Evolutionary conservation across 2,888 invertebrate species (phyloP), one percentile per base, ranked within the genome.

Genomic region (Polymixis flavicincta): DNA sequence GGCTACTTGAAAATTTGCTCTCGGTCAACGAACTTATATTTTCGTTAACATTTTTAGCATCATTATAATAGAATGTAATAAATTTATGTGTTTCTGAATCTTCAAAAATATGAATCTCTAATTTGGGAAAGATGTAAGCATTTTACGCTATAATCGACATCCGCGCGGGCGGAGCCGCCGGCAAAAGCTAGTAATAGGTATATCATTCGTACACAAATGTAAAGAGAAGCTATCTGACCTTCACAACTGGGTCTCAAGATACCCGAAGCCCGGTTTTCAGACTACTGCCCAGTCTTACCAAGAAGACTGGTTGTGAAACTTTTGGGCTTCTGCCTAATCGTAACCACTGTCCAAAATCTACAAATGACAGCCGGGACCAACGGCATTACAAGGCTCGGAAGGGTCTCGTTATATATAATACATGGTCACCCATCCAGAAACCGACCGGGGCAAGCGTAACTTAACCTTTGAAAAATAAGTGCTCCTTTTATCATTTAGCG

Each of bases 1-100:
- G 70, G 67, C 37, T 68, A 54, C 45, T 73, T 68, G 59, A 45
- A 71, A 78, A 84, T 80, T 65, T 76, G 73, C 74, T 48, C 65
- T 74, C 68, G 63, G 65, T 61, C 68, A 59, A 52, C n/a, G 8
- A 28, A 61, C 13, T 45, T 76, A 50, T 59, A 80, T 82, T 63
- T 82, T 67, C 52, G 61, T 28, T 55, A 57, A 67, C 67, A 76
- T 76, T 67, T 76, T 67, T 45, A 52, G 55, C 61, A 54, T n/a
- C n/a, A n/a, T n/a, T 65, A 45, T 57, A 57, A 14, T 45, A 17
- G 42, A 57, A 64, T 45, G 22, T 59, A 11, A 69, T 70, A 75
- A 69, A 68, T 17, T 50, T 25, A 14, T 13, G 19, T 67, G 19
- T 28, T 37, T 64, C 8, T 37, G 19, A 28, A 17, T 65, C 13